Evolutionary conservation across 2,888 invertebrate species (phyloP).

Genomic region (Tenthredo amoena): DNA sequence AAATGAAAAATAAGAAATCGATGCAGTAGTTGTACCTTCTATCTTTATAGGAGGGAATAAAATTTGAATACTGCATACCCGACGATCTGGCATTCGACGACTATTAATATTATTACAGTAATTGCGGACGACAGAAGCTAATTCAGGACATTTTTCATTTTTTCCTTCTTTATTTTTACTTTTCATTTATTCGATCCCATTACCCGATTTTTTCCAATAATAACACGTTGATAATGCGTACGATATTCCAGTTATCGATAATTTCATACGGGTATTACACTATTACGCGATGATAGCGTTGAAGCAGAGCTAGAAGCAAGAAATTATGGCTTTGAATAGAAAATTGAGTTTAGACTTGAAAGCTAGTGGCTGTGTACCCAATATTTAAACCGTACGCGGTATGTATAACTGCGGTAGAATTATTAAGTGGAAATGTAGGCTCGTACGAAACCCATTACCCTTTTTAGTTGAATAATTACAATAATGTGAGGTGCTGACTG

Average conservation of each 20-base stretch:
- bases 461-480: constrained; percentile 42
- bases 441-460: constrained; percentile 16
- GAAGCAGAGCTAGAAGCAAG: background rate
- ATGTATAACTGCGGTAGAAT: background rate
- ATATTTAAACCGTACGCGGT: constrained; percentile 9
- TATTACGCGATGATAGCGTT: background rate
- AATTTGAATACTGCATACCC: background rate
- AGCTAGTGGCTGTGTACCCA: background rate
- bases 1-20: background rate
- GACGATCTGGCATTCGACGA: background rate
- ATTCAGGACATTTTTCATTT: background rate
- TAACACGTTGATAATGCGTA: background rate
- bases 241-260: constrained; percentile 13
- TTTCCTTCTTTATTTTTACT: background rate
- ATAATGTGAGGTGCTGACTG: background rate
- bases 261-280: background rate
- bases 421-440: background rate
- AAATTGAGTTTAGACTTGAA: background rate
- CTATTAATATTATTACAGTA: background rate
- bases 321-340: constrained; percentile 34
- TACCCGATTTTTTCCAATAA: background rate
- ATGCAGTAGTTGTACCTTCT: background rate
- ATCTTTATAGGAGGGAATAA: background rate
- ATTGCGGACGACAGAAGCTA: background rate
- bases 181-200: background rate